Percentiles rank a stretch among this genome's conserved stretches.
Conservation (phyloP, 2,113 vertebrate genomes). For the Pelecanoides urinatrix region DNA sequence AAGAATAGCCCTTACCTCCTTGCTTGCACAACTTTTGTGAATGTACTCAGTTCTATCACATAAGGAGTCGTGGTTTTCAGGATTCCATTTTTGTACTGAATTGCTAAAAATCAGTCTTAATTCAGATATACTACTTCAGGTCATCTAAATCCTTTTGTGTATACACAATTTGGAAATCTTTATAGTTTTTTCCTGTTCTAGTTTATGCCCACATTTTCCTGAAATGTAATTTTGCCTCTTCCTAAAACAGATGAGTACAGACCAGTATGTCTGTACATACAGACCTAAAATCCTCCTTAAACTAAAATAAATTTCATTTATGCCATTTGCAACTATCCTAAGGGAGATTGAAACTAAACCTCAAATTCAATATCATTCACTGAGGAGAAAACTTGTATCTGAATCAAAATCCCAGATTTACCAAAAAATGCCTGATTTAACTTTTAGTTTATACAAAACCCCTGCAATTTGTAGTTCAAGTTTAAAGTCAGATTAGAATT, state of each 20-base stretch:
- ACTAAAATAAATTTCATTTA: background rate
- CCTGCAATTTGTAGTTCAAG: background rate
- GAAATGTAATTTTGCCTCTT: background rate
- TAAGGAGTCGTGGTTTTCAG: background rate
- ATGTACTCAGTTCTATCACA: background rate
- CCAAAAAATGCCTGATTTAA: background rate
- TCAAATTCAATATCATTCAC: background rate
- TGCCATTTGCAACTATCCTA: background rate
- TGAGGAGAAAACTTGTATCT: background rate
- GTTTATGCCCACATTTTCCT: background rate
- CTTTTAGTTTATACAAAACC: background rate
- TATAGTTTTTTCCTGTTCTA: background rate
- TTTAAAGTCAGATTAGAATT: background rate
- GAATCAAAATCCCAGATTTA: background rate
- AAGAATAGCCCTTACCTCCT: background rate
- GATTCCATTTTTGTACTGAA: background rate
- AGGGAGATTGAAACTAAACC: background rate
- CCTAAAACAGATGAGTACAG: background rate
- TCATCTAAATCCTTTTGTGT: background rate
- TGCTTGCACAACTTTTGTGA: background rate
- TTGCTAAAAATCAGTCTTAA: background rate
- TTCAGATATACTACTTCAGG: background rate
- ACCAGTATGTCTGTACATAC: background rate
- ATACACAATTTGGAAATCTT: background rate
- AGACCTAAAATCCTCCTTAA: background rate